Percentiles rank a stretch among this genome's conserved stretches.
Conservation (phyloP, 2,797 vertebrate species). For the Propithecus perrieri region DNA sequence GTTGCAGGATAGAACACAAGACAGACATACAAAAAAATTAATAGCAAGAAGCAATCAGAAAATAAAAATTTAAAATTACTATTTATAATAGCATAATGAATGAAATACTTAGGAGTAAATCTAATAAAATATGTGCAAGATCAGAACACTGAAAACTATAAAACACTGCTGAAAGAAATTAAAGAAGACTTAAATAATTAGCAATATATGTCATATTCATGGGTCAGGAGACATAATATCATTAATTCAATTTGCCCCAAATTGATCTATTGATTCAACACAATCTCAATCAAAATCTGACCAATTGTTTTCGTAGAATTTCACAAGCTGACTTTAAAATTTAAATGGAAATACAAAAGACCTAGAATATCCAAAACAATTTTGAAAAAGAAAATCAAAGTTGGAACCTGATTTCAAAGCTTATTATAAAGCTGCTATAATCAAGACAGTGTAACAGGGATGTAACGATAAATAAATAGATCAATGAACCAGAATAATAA, state of each 20-base stretch:
- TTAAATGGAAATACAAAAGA: not conserved
- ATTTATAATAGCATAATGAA: not conserved
- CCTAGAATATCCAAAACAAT: not conserved
- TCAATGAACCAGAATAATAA: not conserved
- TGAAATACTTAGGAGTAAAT: not conserved
- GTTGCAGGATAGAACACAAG: not conserved
- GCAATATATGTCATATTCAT: not conserved
- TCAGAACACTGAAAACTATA: not conserved
- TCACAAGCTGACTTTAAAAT: not conserved
- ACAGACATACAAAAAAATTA: not conserved
- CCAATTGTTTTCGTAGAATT: not conserved
- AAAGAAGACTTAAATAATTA: not conserved
- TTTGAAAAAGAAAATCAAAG: not conserved
- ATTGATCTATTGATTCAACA: not conserved
- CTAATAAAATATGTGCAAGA: not conserved
- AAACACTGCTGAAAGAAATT: not conserved
- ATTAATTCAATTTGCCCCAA: not conserved
- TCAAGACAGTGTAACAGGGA: not conserved
- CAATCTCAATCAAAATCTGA: not conserved
- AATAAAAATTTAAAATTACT: not conserved
- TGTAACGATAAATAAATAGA: not conserved
- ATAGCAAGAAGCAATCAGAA: not conserved
- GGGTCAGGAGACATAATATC: not conserved
- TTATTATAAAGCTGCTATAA: conserved; percentile 2
- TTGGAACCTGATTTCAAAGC: not conserved